These are phyloP conservation scores for Tribolium madens DNA, from an alignment of 1,140 invertebrate genomes.

Conservation along the genomic window DNA sequence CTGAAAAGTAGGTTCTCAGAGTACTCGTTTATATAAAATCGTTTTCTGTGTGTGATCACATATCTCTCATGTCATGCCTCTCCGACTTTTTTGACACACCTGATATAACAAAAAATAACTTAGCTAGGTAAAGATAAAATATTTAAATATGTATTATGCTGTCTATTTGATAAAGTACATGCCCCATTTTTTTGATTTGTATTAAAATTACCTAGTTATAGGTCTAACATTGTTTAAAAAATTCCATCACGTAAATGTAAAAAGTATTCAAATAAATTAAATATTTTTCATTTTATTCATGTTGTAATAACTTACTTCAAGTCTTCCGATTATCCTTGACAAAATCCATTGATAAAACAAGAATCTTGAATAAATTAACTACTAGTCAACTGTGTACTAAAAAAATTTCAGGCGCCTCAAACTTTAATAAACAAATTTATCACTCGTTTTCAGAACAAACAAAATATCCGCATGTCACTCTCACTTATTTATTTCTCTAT, in stretches of 20 bases:
- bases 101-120: too few species aligned
- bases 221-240: too few species aligned
- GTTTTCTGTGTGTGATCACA: too few species aligned
- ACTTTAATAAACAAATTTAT: constrained; percentile 1
- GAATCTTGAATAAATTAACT: neutral
- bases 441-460: neutral
- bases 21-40: too few species aligned
- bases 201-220: too few species aligned
- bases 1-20: too few species aligned
- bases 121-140: too few species aligned
- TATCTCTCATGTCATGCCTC: too few species aligned
- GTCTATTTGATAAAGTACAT: neutral
- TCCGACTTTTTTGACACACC: too few species aligned
- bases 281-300: neutral
- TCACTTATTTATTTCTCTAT: neutral
- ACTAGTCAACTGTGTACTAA: neutral
- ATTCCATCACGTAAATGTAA: too few species aligned
- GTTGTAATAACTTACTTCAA: neutral
- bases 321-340: neutral
- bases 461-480: neutral
- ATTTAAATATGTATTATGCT: too few species aligned
- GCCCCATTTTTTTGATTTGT: too few species aligned
- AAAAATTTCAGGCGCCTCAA: neutral
- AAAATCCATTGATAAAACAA: neutral
- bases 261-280: neutral